Percentiles rank a stretch among this genome's conserved stretches.
These are phyloP conservation scores for Gymnoscopelus braueri DNA, from an alignment of 2,797 vertebrate species.

Conservation along the genomic window DNA sequence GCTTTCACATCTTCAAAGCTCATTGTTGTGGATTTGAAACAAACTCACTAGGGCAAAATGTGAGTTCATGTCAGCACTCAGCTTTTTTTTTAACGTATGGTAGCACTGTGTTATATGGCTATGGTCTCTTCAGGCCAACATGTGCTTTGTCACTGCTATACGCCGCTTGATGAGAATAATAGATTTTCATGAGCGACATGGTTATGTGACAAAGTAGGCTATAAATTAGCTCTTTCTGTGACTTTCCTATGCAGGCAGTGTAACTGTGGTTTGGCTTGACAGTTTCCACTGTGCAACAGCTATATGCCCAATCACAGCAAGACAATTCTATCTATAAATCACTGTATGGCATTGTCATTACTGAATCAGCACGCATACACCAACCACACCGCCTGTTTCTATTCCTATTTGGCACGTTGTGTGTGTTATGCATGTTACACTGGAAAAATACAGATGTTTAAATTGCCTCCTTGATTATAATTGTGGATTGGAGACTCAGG, in stretches of 20 bases:
- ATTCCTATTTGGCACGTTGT: constrained; percentile 25
- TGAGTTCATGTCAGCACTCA: not conserved
- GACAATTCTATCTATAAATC: constrained; percentile 28
- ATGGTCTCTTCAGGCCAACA: too few species aligned
- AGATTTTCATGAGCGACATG: too few species aligned
- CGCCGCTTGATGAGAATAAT: too few species aligned
- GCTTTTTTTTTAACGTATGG: not conserved
- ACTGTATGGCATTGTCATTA: constrained; percentile 14
- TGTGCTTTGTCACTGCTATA: too few species aligned
- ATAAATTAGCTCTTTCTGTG: not conserved
- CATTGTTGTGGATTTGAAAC: constrained; percentile 23
- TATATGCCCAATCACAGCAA: constrained; percentile 2
- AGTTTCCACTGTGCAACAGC: constrained; percentile 13
- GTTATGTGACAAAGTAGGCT: not conserved
- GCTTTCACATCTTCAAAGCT: constrained; percentile 24
- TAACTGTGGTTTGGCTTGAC: not conserved
- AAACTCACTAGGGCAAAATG: constrained; percentile 7
- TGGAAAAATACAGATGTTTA: constrained; percentile 12
- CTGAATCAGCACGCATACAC: constrained; percentile 22
- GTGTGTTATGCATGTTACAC: constrained; percentile 7
- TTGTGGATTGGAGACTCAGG: constrained; percentile 18
- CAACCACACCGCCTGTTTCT: constrained; percentile 3
- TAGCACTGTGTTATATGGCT: not conserved
- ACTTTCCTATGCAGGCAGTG: not conserved
- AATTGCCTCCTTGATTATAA: constrained; percentile 50